Percentiles rank a stretch among this genome's conserved stretches.
phyloP scores from a whole-genome alignment of 2,797 vertebrate genomes.

The Crypturellus tataupa region DNA sequence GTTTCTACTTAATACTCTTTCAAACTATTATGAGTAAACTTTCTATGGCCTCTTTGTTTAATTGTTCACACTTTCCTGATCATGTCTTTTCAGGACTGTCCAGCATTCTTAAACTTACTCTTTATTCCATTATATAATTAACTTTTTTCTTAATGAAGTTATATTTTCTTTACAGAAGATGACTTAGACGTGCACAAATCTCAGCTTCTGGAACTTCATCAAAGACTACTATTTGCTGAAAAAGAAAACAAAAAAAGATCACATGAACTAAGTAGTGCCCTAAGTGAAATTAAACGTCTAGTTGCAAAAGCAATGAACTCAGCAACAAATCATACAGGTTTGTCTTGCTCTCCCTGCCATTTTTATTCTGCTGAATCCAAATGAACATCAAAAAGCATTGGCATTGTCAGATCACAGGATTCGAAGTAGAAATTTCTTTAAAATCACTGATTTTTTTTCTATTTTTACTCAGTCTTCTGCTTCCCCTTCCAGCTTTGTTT shows the following conservation, averaged over 20 bases:
- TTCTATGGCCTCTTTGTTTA: background rate
- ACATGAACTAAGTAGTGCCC: conserved; percentile 43
- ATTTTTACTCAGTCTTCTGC: background rate
- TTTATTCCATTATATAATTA: background rate
- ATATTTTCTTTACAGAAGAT: conserved; percentile 72
- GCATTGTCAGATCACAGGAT: background rate
- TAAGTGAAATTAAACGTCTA: conserved; percentile 68
- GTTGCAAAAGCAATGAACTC: conserved; percentile 1
- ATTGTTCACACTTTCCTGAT: background rate
- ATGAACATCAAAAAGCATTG: background rate
- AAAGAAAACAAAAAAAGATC: conserved; percentile 71
- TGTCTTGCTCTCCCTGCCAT: background rate
- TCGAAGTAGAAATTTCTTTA: background rate
- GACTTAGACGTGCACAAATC: conserved; percentile 56
- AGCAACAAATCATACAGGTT: conserved; percentile 47
- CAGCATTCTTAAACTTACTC: background rate
- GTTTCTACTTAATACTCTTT: background rate
- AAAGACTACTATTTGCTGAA: conserved; percentile 70
- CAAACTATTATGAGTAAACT: background rate
- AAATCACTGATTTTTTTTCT: background rate
- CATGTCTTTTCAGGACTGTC: background rate
- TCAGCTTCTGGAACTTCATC: conserved; percentile 74
- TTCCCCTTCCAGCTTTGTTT: background rate
- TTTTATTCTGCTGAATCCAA: background rate
- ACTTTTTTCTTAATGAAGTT: background rate